Evolutionary conservation across 2,113 vertebrate species (phyloP).

Genomic region (Sander lucioperca): DNA sequence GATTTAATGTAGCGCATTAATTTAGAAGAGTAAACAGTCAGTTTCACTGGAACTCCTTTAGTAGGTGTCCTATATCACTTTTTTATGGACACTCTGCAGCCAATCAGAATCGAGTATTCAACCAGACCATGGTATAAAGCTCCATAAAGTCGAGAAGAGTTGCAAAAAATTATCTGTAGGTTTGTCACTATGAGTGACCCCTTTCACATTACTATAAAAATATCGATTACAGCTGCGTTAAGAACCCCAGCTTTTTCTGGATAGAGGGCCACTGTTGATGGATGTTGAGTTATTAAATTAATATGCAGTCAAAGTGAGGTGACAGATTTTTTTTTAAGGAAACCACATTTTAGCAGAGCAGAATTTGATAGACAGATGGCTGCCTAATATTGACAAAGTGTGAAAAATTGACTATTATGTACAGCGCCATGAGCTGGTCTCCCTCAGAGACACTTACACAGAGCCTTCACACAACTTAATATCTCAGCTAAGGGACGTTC

Average conservation of each 20-base stretch:
- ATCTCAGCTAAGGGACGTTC: neutral
- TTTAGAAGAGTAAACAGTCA: too few species aligned
- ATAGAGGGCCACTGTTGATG: neutral
- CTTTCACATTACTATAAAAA: neutral
- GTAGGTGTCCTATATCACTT: too few species aligned
- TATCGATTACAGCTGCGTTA: neutral
- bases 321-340: neutral
- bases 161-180: neutral
- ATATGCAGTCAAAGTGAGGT: neutral
- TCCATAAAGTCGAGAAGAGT: neutral
- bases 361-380: slow-evolving; percentile 45
- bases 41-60: too few species aligned
- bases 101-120: too few species aligned
- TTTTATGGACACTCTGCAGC: too few species aligned
- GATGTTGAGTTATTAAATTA: neutral
- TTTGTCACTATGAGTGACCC: neutral
- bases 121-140: too few species aligned
- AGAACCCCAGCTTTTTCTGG: neutral
- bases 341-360: slow-evolving; percentile 6
- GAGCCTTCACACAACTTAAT: slow-evolving; percentile 17
- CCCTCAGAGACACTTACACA: slow-evolving; percentile 18
- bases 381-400: slow-evolving; percentile 63
- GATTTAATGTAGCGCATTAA: too few species aligned
- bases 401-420: slow-evolving; percentile 55
- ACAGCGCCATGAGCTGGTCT: slow-evolving; percentile 19